phyloP scores from a whole-genome alignment of 1,140 invertebrate genomes.

The Drosophila miranda region DNA sequence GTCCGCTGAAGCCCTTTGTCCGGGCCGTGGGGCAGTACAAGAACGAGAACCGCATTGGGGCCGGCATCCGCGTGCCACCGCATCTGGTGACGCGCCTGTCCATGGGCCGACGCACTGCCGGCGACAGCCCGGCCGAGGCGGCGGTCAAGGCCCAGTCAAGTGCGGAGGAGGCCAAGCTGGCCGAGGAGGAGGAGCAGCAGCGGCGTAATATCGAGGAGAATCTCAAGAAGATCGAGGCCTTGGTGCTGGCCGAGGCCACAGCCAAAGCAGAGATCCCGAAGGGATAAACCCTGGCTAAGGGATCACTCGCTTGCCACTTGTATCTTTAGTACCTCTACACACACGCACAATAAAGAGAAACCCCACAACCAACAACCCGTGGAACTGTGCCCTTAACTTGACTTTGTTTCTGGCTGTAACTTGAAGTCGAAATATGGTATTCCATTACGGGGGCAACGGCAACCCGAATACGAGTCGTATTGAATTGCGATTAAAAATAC shows the following conservation, averaged over 20 bases:
- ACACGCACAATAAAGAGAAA: slow-evolving; percentile 12
- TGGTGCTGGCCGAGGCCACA: slow-evolving; percentile 41
- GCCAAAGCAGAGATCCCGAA: not conserved
- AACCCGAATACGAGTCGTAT: slow-evolving; percentile 26
- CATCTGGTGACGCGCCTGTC: slow-evolving; percentile 58
- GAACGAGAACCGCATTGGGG: slow-evolving; percentile 55
- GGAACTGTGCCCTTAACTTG: slow-evolving; percentile 23
- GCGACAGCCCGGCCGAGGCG: slow-evolving; percentile 40
- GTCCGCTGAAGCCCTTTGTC: slow-evolving; percentile 60
- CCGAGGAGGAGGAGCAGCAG: slow-evolving; percentile 6
- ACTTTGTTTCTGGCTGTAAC: slow-evolving; percentile 26
- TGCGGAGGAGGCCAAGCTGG: slow-evolving; percentile 20
- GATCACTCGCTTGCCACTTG: no score
- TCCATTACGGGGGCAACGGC: slow-evolving; percentile 24
- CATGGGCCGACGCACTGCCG: slow-evolving; percentile 56
- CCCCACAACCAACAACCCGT: slow-evolving; percentile 35
- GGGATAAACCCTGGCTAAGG: not conserved
- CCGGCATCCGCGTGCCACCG: slow-evolving; percentile 38
- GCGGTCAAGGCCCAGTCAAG: slow-evolving; percentile 6
- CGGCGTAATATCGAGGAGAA: slow-evolving; percentile 37
- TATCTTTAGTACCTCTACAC: no score
- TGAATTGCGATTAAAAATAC: slow-evolving; percentile 42
- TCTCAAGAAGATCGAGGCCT: slow-evolving; percentile 51
- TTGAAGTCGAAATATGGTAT: slow-evolving; percentile 37
- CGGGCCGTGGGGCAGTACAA: slow-evolving; percentile 59